These are phyloP conservation scores for Pantala flavescens DNA, from an alignment of 1,140 invertebrate genomes.

Conservation along the genomic window DNA sequence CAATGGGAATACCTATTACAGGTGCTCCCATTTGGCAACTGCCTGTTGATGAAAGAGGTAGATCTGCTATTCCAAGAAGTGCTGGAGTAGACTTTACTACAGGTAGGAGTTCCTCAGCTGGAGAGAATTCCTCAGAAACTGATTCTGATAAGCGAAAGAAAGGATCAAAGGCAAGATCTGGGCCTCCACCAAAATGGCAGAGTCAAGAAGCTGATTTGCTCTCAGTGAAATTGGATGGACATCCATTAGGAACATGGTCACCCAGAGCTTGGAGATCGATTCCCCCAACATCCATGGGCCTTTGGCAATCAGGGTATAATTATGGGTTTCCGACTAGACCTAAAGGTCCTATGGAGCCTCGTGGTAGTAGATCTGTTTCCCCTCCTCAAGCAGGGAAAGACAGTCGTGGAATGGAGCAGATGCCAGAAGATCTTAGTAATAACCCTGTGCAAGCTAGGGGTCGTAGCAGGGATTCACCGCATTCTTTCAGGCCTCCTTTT, in stretches of 20 bases:
- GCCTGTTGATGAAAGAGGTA: background rate
- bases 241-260: background rate
- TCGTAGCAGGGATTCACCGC: background rate
- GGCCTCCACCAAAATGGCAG: background rate
- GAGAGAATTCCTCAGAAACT: background rate
- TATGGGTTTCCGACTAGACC: background rate
- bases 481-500: background rate
- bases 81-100: background rate
- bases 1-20: background rate
- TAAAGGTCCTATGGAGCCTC: background rate
- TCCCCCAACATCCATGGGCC: background rate
- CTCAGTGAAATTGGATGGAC: background rate
- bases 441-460: background rate
- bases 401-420: background rate
- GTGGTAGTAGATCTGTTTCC: background rate
- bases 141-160: background rate
- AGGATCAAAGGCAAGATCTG: background rate
- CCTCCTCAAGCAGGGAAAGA: background rate
- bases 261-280: background rate
- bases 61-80: background rate
- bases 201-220: background rate
- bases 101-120: background rate
- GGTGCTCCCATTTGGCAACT: background rate
- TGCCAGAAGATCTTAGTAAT: background rate
- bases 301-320: background rate